Conservation (phyloP, 1,140 invertebrate genomes). For the Probaryconus sp. region DNA sequence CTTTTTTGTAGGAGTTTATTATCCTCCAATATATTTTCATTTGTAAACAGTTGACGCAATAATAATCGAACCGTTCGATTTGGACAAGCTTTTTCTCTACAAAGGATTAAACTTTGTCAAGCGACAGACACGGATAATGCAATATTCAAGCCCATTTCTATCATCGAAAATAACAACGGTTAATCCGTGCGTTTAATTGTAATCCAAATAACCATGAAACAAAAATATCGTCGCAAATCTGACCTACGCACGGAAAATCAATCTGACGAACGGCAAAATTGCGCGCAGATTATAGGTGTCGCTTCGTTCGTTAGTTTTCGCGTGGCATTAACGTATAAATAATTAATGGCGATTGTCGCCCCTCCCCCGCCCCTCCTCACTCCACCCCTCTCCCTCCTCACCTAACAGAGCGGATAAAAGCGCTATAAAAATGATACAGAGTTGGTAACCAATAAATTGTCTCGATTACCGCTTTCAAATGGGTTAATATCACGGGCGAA, state of each 20-base stretch:
- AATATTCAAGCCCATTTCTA: background rate
- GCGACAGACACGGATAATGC: constrained; percentile 13
- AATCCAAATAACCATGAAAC: constrained; percentile 39
- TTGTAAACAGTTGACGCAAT: too few species aligned
- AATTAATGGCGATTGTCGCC: constrained; percentile 44
- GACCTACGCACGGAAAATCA: constrained; percentile 33
- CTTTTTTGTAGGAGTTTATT: too few species aligned
- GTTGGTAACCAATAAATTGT: constrained; percentile 65
- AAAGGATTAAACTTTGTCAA: too few species aligned
- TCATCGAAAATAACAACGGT: constrained; percentile 44
- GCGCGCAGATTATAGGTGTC: constrained; percentile 47
- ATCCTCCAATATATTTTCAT: too few species aligned
- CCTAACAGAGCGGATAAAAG: constrained; percentile 28
- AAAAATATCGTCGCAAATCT: constrained; percentile 30
- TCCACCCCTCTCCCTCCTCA: background rate
- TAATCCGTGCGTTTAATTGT: constrained; percentile 41
- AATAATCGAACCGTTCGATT: too few species aligned
- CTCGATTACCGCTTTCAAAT: constrained; percentile 68
- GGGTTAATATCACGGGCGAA: constrained; percentile 65
- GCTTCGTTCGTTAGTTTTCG: constrained; percentile 11
- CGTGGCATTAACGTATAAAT: constrained; percentile 55
- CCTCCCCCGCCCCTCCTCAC: background rate
- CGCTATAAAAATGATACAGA: constrained; percentile 65
- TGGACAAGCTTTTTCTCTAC: too few species aligned
- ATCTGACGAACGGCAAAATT: constrained; percentile 44